phyloP scores from a whole-genome alignment of 2,797 vertebrate genomes.

The Darevskia mixta region DNA sequence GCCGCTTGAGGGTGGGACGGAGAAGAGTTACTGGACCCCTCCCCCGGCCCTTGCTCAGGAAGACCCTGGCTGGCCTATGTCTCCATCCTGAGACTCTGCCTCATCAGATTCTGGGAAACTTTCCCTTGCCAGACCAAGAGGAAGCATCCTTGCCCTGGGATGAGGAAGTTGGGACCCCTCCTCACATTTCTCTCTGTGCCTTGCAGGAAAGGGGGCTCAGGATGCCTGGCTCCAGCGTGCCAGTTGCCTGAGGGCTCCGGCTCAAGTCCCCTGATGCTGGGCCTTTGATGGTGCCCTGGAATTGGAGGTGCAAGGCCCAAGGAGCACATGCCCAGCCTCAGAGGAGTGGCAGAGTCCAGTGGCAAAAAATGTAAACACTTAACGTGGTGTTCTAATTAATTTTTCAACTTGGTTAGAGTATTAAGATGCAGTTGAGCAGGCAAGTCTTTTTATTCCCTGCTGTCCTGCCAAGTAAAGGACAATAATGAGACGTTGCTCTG shows the following conservation, averaged over 20 bases:
- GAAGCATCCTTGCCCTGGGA: background rate
- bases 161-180: too few species aligned
- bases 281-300: background rate
- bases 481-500: background rate
- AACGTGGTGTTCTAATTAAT: background rate
- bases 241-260: background rate
- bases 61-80: too few species aligned
- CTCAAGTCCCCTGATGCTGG: background rate
- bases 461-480: background rate
- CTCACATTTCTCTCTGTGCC: too few species aligned
- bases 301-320: background rate
- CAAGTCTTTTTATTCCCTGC: too few species aligned
- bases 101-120: background rate
- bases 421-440: background rate
- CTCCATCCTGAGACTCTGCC: background rate
- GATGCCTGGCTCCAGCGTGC: too few species aligned
- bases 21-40: too few species aligned
- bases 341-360: background rate
- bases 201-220: background rate
- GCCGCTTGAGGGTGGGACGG: too few species aligned
- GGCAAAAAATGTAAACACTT: background rate
- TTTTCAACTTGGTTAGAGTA: background rate
- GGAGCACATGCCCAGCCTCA: background rate
- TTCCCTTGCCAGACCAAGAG: background rate
- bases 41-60: background rate